Conservation (phyloP, 2,797 vertebrate genomes). For the Urophycis tenuis region DNA sequence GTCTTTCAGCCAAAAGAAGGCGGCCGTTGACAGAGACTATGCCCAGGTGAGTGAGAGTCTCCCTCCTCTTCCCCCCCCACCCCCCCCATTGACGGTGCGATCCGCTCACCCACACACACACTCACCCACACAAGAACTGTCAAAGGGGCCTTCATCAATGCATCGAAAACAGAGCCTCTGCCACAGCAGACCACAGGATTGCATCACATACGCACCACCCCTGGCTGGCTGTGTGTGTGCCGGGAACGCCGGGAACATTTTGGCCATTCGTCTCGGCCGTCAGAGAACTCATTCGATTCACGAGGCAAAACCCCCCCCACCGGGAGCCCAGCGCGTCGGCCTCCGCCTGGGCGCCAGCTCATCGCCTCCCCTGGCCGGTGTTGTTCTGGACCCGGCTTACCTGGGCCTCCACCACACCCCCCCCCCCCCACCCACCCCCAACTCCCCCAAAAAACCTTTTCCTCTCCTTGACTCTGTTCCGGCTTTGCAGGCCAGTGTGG, state of each 20-base stretch:
- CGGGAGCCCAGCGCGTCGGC: background rate
- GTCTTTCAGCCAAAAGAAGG: slow-evolving; percentile 91
- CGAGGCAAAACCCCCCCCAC: background rate
- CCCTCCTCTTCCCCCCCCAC: slow-evolving; percentile 3
- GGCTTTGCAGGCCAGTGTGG: slow-evolving; percentile 53
- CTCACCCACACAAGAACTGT: background rate
- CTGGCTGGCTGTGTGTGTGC: background rate
- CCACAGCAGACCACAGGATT: background rate
- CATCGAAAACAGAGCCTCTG: background rate
- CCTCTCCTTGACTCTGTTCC: slow-evolving; percentile 32
- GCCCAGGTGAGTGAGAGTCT: slow-evolving; percentile 83
- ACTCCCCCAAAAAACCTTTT: slow-evolving; percentile 24
- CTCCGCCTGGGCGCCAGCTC: slow-evolving; percentile 17
- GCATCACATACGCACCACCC: background rate
- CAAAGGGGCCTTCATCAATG: background rate
- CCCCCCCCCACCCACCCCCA: background rate
- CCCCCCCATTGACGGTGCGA: slow-evolving; percentile 43
- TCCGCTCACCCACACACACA: background rate
- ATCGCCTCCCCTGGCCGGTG: slow-evolving; percentile 12
- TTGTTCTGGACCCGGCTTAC: slow-evolving; percentile 20
- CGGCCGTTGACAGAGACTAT: slow-evolving; percentile 89
- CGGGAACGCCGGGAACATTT: background rate
- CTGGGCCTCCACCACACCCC: background rate
- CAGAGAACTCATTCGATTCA: background rate
- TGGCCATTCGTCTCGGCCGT: background rate